phyloP scores from a whole-genome alignment of 2,113 vertebrate genomes.

The Tachysurus vachellii region DNA sequence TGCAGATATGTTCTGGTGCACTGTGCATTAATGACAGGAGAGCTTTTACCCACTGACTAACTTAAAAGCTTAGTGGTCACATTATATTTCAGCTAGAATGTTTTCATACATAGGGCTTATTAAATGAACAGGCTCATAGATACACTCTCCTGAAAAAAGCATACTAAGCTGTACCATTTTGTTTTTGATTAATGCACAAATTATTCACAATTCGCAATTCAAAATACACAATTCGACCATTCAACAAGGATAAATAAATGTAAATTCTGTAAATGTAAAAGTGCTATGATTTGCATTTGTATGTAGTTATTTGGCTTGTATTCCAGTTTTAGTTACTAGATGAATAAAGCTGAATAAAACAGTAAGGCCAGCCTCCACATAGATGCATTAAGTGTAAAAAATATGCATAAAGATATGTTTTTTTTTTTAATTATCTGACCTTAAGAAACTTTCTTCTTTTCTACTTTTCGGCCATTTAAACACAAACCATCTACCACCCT shows the following conservation, averaged over 20 bases:
- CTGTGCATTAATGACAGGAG: background rate
- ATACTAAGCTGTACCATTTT: background rate
- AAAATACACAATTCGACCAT: background rate
- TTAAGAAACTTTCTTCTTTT: background rate
- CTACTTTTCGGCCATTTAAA: background rate
- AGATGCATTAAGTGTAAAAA: background rate
- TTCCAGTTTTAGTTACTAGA: background rate
- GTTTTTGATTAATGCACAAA: background rate
- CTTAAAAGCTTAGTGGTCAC: conserved; percentile 1
- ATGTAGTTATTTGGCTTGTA: background rate
- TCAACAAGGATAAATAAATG: background rate
- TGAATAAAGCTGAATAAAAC: background rate
- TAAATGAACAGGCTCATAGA: background rate
- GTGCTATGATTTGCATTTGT: background rate
- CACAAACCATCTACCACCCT: background rate
- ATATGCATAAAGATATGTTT: background rate
- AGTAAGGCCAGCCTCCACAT: background rate
- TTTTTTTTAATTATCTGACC: background rate
- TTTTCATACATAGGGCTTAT: background rate
- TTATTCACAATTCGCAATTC: no score
- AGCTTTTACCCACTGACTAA: background rate
- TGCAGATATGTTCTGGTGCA: background rate
- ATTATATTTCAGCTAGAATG: background rate
- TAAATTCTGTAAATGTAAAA: background rate
- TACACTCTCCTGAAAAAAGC: background rate